A percentile compares a stretch with the other conserved stretches of the same genome.
Conservation (phyloP, 2,888 invertebrate species). For the Agrilus cyanescens region DNA sequence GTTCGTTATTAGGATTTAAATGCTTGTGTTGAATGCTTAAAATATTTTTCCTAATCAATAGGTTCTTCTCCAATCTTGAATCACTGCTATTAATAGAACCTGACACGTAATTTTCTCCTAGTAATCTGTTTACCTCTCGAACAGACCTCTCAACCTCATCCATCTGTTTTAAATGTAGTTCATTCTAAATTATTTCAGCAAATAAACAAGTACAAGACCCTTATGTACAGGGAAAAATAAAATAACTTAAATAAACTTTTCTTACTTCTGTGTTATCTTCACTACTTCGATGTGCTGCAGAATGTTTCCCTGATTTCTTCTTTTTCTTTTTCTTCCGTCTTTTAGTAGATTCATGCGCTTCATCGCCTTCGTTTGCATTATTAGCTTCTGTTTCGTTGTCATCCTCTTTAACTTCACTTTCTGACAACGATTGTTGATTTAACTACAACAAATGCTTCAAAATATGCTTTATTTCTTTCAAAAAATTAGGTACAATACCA, state of each 20-base stretch:
- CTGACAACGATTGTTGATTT: conserved; percentile 53
- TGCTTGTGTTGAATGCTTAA: conserved; percentile 56
- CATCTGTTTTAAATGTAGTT: conserved; percentile 26
- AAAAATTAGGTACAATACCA: conserved; percentile 41
- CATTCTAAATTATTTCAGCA: neutral
- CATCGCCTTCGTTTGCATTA: conserved; percentile 38
- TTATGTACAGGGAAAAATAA: neutral
- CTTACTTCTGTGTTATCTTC: conserved; percentile 52
- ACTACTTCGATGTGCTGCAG: conserved; percentile 42
- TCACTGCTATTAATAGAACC: conserved; percentile 14
- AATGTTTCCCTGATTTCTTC: conserved; percentile 45
- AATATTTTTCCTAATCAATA: conserved; percentile 35
- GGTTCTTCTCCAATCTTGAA: conserved; percentile 23
- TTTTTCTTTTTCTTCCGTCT: conserved; percentile 53
- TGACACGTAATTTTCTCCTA: conserved; percentile 41
- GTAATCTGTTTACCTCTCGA: conserved; percentile 53
- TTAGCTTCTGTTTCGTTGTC: conserved; percentile 52
- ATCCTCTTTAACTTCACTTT: conserved; percentile 58
- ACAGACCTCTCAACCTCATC: conserved; percentile 59
- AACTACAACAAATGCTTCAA: conserved; percentile 35
- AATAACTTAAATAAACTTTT: conserved; percentile 5
- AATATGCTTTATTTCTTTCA: neutral
- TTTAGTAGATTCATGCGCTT: conserved; percentile 38
- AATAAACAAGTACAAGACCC: conserved; percentile 1
- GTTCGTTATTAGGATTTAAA: conserved; percentile 68